Evolutionary conservation across 2,888 invertebrate species (phyloP), one percentile per base, ranked within the genome.

Genomic region (Mesoligia furuncula): DNA sequence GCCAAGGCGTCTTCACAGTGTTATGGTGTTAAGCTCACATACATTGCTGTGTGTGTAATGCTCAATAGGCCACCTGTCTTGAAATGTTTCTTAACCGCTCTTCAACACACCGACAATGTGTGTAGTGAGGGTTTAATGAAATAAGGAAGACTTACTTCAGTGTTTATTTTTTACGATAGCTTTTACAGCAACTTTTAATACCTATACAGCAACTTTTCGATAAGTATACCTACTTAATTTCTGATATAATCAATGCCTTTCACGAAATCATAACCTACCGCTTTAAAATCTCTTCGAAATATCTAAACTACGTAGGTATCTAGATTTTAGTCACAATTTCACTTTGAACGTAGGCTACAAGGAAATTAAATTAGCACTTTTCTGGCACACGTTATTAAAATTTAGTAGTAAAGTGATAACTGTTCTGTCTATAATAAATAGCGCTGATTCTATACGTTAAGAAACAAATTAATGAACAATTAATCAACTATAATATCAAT

Each of bases 1-100:
- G 79, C 82, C 77, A 85, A 85, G 80, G 85, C 77, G 80, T 87
- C 87, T 88, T 89, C 84, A 79, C 84, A 85, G 87, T 82, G 81
- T 81, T 87, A 85, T 81, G 83, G 85, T 84, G 84, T 84, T 78
- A 85, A 84, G 77, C 73, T 77, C 80, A 76, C 69, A 73, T 83
- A 69, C 45, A 68, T 77, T 73, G 64, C 64, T 85, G 88, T 90
- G 86, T 86, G 89, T 81, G 86, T 85, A 68, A 62, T 57, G 76
- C 73, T 86, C 79, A 86, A 84, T 87, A 88, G 83, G 81, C 87
- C 91, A 91, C 90, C 90, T 91, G 91, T 88, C 82, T 82, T 77
- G 81, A 84, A 78, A 83, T 78, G 80, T 85, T 81, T 85, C 81
- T 74, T 71, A 57, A 79, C 74, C 66, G 77, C 75, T 81, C 79